Evolutionary conservation across 2,888 invertebrate genomes (phyloP).

Genomic region (Panorpa germanica): DNA sequence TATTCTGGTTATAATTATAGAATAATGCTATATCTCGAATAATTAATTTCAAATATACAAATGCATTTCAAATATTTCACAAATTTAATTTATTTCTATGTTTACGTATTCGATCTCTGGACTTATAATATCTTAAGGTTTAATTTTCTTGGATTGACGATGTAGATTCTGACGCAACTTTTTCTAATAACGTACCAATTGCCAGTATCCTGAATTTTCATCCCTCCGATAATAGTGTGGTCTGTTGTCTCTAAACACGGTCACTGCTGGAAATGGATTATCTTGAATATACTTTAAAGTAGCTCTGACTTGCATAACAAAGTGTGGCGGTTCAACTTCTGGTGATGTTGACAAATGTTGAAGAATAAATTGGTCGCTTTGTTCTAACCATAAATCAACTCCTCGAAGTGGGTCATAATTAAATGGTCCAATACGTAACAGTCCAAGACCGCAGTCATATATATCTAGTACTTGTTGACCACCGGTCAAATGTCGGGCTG

Average conservation of each 20-base stretch:
- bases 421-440: conserved; percentile 83
- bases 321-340: conserved; percentile 81
- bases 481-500: conserved; percentile 70
- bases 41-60: no score
- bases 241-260: conserved; percentile 83
- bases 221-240: conserved; percentile 81
- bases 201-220: conserved; percentile 70
- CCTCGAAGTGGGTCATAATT: conserved; percentile 84
- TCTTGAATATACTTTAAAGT: conserved; percentile 89
- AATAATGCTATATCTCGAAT: no score
- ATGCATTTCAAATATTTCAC: no score
- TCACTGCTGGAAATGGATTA: conserved; percentile 87
- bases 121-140: no score
- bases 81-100: no score
- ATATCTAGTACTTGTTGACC: conserved; percentile 67
- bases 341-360: conserved; percentile 87
- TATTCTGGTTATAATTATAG: no score
- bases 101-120: no score
- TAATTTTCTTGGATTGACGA: no score
- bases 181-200: conserved; percentile 51
- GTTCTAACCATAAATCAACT: conserved; percentile 77
- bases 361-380: conserved; percentile 84
- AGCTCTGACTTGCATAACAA: conserved; percentile 62
- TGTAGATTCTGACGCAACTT: no score
- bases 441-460: conserved; percentile 70